Percentiles rank a stretch among this genome's conserved stretches.
Evolutionary conservation across 1,140 invertebrate species (phyloP).

Genomic region (Tetramorium simillimum): DNA sequence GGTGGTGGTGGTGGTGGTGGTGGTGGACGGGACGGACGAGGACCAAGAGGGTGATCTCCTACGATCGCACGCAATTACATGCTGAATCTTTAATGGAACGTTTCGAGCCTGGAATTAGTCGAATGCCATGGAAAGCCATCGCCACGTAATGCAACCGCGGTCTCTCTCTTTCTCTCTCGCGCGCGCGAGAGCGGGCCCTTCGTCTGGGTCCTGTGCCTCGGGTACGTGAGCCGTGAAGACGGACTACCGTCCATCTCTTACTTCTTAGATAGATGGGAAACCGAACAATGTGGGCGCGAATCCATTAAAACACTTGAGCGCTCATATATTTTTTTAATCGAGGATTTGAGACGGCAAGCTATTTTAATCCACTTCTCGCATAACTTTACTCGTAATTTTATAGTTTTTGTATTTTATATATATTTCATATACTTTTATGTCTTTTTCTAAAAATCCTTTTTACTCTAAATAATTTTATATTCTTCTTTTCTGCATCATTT

Average conservation of each 20-base stretch:
- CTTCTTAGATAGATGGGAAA: background rate
- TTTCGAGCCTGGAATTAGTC: constrained; percentile 85
- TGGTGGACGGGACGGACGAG: constrained; percentile 57
- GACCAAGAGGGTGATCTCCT: constrained; percentile 68
- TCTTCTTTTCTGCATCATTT: background rate
- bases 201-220: background rate
- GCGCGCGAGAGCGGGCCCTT: background rate
- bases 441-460: background rate
- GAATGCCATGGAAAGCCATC: constrained; percentile 84
- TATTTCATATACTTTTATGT: background rate
- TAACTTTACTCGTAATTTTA: background rate
- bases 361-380: background rate
- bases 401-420: no score
- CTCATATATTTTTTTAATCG: background rate
- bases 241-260: constrained; percentile 34
- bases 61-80: constrained; percentile 85
- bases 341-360: background rate
- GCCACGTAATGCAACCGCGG: constrained; percentile 74
- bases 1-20: background rate
- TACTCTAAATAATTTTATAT: background rate
- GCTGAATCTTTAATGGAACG: constrained; percentile 86
- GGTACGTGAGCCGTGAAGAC: constrained; percentile 35
- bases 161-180: background rate
- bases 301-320: background rate
- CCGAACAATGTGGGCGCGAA: background rate